phyloP scores from a whole-genome alignment of 2,888 invertebrate genomes.

The Acanthopleura granulata region DNA sequence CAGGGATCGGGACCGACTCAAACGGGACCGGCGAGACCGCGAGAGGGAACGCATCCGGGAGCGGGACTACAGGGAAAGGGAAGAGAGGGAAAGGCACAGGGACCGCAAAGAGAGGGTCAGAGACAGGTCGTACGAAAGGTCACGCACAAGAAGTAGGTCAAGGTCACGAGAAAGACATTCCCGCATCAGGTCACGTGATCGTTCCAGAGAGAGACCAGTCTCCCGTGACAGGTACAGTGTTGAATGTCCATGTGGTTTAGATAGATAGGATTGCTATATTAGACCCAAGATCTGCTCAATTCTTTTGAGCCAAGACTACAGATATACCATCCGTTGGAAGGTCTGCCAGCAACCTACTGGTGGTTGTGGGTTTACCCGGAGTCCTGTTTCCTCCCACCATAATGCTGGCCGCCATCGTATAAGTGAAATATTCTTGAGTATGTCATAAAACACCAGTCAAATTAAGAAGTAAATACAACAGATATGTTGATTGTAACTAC shows the following conservation, averaged over 20 bases:
- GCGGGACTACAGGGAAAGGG: constrained; percentile 46
- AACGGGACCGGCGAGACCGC: constrained; percentile 41
- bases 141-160: constrained; percentile 71
- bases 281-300: too few species aligned
- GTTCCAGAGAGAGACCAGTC: constrained; percentile 67
- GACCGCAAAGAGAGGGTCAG: constrained; percentile 67
- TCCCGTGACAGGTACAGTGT: constrained; percentile 55
- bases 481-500: too few species aligned
- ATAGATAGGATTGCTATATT: not conserved
- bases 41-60: constrained; percentile 65
- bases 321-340: not conserved
- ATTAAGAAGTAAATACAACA: too few species aligned
- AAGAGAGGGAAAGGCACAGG: constrained; percentile 54
- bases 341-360: not conserved
- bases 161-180: constrained; percentile 55
- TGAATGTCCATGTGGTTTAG: not conserved
- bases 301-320: too few species aligned
- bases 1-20: constrained; percentile 58
- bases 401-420: not conserved
- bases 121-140: constrained; percentile 33
- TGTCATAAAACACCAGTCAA: too few species aligned
- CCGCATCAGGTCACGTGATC: constrained; percentile 43
- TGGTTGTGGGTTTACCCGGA: not conserved
- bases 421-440: too few species aligned
- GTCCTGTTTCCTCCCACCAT: not conserved